A percentile compares a stretch with the other conserved stretches of the same genome.
phyloP scores from a whole-genome alignment of 2,113 vertebrate species.

The Egretta garzetta region DNA sequence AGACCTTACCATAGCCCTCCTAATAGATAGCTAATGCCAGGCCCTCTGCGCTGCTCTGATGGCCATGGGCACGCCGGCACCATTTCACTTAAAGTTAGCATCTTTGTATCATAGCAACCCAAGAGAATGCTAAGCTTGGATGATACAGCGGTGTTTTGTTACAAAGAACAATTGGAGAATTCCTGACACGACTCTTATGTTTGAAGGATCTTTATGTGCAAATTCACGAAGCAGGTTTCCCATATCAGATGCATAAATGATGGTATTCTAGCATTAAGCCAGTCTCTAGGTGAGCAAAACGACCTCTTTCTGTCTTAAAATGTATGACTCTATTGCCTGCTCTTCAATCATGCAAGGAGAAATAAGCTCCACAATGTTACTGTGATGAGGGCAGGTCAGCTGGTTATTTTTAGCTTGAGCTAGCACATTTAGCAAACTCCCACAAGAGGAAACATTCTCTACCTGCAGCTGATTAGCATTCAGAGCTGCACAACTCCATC shows the following conservation, averaged over 20 bases:
- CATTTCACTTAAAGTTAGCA: not conserved
- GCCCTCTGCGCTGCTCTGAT: not conserved
- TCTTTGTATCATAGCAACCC: conserved; percentile 41
- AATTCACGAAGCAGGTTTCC: not conserved
- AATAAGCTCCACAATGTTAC: conserved; percentile 10
- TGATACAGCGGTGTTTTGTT: not conserved
- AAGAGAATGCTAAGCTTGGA: not conserved
- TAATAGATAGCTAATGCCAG: not conserved
- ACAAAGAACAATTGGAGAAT: not conserved
- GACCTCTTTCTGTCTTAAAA: not conserved
- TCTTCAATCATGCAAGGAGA: conserved; percentile 31
- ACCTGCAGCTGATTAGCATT: conserved; percentile 61
- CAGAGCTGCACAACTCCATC: conserved; percentile 28
- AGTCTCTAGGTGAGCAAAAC: not conserved
- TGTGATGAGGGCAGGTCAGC: conserved; percentile 47
- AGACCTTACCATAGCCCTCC: not conserved
- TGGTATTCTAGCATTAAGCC: not conserved
- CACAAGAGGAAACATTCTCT: conserved; percentile 29
- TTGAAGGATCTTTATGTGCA: not conserved
- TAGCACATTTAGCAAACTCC: conserved; percentile 14
- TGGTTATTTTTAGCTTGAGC: conserved; percentile 49
- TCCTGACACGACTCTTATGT: not conserved
- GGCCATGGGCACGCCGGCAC: not conserved
- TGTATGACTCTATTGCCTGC: not conserved
- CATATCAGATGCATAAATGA: not conserved